Conservation (phyloP, 1,140 invertebrate genomes). For the Acyrthosiphon pisum region DNA sequence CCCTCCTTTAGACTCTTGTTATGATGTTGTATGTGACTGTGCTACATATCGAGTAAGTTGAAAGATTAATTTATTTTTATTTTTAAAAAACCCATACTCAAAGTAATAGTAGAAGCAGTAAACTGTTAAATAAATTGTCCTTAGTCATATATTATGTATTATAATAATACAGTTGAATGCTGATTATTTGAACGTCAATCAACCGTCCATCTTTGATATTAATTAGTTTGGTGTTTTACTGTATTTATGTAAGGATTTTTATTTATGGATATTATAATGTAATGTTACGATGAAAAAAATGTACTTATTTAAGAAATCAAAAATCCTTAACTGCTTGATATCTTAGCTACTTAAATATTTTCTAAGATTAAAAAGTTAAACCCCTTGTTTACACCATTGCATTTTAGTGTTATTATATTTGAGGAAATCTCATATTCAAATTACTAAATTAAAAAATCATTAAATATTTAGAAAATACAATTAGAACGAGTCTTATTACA, state of each 20-base stretch:
- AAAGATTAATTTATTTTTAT: not conserved
- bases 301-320: not conserved
- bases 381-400: not conserved
- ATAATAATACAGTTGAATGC: too few relatives aligned
- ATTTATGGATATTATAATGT: not conserved
- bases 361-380: not conserved
- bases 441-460: not conserved
- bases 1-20: constrained; percentile 66
- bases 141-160: not conserved
- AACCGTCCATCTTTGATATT: too few relatives aligned
- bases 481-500: constrained; percentile 67
- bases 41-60: constrained; percentile 64
- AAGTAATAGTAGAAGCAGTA: not conserved
- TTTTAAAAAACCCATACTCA: not conserved
- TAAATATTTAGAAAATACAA: constrained; percentile 64
- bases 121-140: too few relatives aligned
- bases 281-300: not conserved
- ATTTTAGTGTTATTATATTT: not conserved
- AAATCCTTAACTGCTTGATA: not conserved
- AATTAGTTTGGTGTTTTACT: too few relatives aligned
- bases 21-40: constrained; percentile 67
- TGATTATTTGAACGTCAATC: too few relatives aligned
- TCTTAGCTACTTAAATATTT: not conserved
- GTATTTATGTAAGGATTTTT: too few relatives aligned
- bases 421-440: not conserved